A percentile compares a stretch with the other conserved stretches of the same genome.
Evolutionary conservation across 2,888 invertebrate genomes (phyloP).

Genomic region (Anagyrus pseudococci): DNA sequence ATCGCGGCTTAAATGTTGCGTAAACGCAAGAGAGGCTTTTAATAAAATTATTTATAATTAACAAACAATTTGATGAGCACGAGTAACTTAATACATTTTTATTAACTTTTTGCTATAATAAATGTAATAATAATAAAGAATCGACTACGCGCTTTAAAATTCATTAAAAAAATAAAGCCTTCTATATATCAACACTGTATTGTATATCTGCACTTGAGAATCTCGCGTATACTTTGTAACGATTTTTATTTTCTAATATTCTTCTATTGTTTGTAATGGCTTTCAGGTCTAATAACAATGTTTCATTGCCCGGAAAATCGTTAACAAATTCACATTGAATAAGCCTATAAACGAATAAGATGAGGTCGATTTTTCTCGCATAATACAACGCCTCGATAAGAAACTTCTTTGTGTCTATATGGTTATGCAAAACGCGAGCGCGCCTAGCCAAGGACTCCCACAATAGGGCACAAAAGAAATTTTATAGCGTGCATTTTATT

Average conservation of each 20-base stretch:
- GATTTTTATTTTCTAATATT: conserved; percentile 16
- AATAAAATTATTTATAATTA: conserved; percentile 11
- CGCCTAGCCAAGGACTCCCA: not conserved
- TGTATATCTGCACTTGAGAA: too few relatives aligned
- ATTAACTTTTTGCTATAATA: not conserved
- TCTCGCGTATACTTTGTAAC: not conserved
- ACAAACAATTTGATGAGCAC: not conserved
- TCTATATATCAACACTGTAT: not conserved
- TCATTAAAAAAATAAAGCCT: not conserved
- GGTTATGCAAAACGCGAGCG: conserved; percentile 8
- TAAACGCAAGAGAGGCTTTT: not conserved
- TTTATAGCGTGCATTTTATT: not conserved
- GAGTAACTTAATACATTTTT: conserved; percentile 18
- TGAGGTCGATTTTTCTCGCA: not conserved
- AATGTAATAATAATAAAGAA: conserved; percentile 2
- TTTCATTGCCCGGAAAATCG: conserved; percentile 11
- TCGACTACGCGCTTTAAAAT: not conserved
- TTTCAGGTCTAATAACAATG: conserved; percentile 14
- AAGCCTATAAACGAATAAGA: conserved; percentile 7
- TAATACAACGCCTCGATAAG: not conserved
- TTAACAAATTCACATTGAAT: conserved; percentile 2
- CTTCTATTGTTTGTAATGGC: not conserved
- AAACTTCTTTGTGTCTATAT: not conserved
- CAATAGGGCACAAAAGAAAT: not conserved
- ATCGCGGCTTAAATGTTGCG: not conserved